phyloP scores from a whole-genome alignment of 2,888 invertebrate species.

The Meteorus colon region DNA sequence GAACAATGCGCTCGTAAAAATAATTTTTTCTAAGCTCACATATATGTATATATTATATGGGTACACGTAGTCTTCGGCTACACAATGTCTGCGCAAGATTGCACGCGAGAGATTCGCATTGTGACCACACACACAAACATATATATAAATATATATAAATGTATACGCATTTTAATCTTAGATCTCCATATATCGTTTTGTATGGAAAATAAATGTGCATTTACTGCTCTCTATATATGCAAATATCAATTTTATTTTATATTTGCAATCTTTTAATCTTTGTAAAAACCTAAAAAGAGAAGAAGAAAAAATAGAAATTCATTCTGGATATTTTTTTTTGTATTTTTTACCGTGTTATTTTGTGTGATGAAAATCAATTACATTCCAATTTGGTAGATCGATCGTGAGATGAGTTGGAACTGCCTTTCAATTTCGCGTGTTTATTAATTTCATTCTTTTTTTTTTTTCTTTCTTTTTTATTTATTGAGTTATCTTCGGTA shows the following conservation, averaged over 20 bases:
- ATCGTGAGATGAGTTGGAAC: background rate
- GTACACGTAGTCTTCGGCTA: background rate
- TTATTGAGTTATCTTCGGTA: background rate
- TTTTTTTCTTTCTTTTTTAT: background rate
- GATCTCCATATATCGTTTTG: constrained; percentile 31
- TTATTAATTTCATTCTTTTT: background rate
- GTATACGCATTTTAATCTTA: constrained; percentile 16
- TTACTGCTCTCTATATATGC: constrained; percentile 21
- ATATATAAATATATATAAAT: background rate
- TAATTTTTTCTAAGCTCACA: constrained; percentile 30
- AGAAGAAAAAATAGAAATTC: background rate
- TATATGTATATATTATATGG: background rate
- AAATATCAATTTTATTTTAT: background rate
- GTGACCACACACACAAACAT: background rate
- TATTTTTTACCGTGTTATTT: background rate
- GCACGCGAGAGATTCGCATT: constrained; percentile 19
- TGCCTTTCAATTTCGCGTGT: constrained; percentile 1
- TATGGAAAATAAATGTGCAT: constrained; percentile 27
- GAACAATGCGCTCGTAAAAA: constrained; percentile 43
- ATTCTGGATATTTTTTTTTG: background rate
- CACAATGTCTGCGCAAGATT: constrained; percentile 31
- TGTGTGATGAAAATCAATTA: constrained; percentile 10
- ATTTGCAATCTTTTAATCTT: background rate
- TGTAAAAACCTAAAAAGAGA: background rate
- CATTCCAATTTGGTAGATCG: constrained; percentile 12